Evolutionary conservation across 2,113 vertebrate genomes (phyloP).

Genomic region (Mirza zaza): DNA sequence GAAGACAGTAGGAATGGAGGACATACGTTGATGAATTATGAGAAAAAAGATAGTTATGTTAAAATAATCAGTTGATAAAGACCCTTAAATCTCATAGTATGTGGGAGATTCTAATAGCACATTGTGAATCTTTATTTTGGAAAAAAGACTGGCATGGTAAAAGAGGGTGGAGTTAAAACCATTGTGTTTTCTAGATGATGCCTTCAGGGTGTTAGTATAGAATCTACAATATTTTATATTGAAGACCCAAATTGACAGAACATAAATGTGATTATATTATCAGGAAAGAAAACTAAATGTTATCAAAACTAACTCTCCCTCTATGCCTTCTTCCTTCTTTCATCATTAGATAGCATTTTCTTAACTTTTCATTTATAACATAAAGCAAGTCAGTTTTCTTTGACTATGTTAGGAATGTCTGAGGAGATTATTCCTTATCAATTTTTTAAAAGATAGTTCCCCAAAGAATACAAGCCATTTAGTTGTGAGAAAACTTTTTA

Average conservation of each 20-base stretch:
- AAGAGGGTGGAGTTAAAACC: background rate
- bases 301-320: background rate
- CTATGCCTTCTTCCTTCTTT: background rate
- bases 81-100: background rate
- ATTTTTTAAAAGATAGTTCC: constrained; percentile 17
- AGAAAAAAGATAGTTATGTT: background rate
- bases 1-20: background rate
- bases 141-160: background rate
- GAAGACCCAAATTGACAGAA: background rate
- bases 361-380: constrained; percentile 12
- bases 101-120: background rate
- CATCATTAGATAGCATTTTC: background rate
- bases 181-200: background rate
- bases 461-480: constrained; percentile 23
- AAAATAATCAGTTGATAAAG: background rate
- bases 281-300: background rate
- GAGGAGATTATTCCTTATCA: background rate
- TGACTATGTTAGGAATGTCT: constrained; percentile 5
- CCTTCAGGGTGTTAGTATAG: background rate
- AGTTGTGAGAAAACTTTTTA: background rate
- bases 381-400: background rate
- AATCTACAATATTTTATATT: background rate
- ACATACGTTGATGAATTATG: background rate
- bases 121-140: background rate
- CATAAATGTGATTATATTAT: background rate